A percentile compares a stretch with the other conserved stretches of the same genome.
phyloP scores from a whole-genome alignment of 2,888 invertebrate genomes.

The Hypomecis atomaria region DNA sequence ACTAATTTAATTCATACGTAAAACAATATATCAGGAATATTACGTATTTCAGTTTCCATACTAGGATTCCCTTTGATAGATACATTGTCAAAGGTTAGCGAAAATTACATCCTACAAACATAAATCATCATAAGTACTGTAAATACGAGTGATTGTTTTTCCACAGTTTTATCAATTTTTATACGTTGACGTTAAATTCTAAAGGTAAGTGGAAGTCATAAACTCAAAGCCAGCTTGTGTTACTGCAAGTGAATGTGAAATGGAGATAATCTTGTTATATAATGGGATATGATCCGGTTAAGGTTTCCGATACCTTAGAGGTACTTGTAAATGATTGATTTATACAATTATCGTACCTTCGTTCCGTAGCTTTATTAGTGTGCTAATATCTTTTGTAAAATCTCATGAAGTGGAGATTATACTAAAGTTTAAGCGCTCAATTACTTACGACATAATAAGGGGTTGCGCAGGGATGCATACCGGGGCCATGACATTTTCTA shows the following conservation, averaged over 20 bases:
- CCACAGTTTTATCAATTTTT: background rate
- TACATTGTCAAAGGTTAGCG: no score
- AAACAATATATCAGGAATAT: no score
- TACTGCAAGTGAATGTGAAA: slow-evolving; percentile 28
- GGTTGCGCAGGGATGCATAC: background rate
- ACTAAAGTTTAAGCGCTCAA: background rate
- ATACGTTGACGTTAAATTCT: slow-evolving; percentile 2
- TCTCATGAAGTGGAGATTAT: background rate
- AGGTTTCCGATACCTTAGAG: slow-evolving; percentile 23
- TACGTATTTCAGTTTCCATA: no score
- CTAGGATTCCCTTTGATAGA: no score
- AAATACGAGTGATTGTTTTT: background rate
- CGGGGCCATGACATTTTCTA: background rate
- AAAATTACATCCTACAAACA: no score
- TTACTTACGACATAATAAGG: background rate
- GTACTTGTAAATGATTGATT: slow-evolving; percentile 12
- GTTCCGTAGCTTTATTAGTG: background rate
- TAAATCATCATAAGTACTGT: no score
- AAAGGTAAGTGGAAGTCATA: slow-evolving; percentile 46
- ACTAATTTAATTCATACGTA: no score
- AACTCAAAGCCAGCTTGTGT: slow-evolving; percentile 49
- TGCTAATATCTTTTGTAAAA: background rate
- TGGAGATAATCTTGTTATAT: slow-evolving; percentile 27
- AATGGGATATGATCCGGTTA: slow-evolving; percentile 25
- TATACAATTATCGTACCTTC: slow-evolving; percentile 10